Conservation (phyloP, 2,888 invertebrate species). For the Ophioninae sp. region DNA sequence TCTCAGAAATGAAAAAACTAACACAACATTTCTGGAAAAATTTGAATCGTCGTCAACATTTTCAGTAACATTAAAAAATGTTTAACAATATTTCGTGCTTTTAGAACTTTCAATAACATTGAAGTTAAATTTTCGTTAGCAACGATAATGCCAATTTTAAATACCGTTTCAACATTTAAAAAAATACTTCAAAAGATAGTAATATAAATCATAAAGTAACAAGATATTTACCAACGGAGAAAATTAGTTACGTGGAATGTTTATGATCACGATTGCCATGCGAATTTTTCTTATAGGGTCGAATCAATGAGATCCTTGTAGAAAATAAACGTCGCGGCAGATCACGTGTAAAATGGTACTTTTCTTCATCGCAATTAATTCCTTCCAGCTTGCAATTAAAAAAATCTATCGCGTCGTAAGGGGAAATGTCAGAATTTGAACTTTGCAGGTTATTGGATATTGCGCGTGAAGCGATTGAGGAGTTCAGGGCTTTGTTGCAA, state of each 20-base stretch:
- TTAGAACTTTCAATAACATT: no score
- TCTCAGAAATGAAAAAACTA: background rate
- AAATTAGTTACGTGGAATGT: background rate
- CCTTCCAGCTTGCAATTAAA: conserved; percentile 52
- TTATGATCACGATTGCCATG: background rate
- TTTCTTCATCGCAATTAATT: background rate
- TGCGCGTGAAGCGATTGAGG: conserved; percentile 19
- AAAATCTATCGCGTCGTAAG: conserved; percentile 48
- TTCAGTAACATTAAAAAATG: background rate
- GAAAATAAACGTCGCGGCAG: background rate
- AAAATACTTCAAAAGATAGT: background rate
- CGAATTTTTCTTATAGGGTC: background rate
- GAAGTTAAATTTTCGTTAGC: no score
- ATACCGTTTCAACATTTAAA: no score
- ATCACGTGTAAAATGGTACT: background rate
- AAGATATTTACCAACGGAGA: background rate
- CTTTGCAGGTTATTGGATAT: conserved; percentile 58
- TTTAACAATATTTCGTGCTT: no score
- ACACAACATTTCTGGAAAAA: background rate
- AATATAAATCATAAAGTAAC: background rate
- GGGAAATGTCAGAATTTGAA: conserved; percentile 69
- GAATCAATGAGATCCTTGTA: background rate
- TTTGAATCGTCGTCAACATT: background rate
- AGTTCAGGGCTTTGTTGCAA: conserved; percentile 21
- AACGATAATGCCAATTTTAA: no score